Evolutionary conservation across 1,140 invertebrate species (phyloP).

Genomic region (Listronotus bonariensis): DNA sequence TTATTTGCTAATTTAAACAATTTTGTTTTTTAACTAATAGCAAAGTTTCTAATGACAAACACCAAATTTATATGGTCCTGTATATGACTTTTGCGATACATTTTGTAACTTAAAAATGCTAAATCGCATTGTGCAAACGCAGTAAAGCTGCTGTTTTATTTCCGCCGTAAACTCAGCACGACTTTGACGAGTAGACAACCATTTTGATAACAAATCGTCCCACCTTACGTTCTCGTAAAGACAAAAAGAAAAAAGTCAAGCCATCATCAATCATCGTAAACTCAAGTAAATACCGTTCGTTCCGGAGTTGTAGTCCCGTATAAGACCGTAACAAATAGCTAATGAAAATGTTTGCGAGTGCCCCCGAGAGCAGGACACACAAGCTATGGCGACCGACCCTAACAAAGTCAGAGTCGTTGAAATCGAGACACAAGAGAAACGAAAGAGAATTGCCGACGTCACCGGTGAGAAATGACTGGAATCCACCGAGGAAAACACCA

Average conservation of each 20-base stretch:
- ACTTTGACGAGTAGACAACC: slow-evolving; percentile 31
- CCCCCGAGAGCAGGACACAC: slow-evolving; percentile 32
- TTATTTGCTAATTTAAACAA: no score
- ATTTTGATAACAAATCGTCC: slow-evolving; percentile 35
- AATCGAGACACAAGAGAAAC: slow-evolving; percentile 47
- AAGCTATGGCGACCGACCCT: slow-evolving; percentile 26
- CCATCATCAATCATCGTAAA: slow-evolving; percentile 38
- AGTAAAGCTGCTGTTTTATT: slow-evolving; percentile 21
- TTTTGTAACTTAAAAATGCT: no score
- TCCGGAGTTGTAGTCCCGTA: slow-evolving; percentile 33
- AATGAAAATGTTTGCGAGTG: slow-evolving; percentile 52
- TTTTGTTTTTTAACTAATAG: no score
- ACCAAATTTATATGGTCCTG: no score
- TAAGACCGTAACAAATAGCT: slow-evolving; percentile 52
- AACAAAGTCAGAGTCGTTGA: slow-evolving; percentile 51
- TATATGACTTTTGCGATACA: no score
- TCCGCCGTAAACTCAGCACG: slow-evolving; percentile 17
- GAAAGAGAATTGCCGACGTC: slow-evolving; percentile 49
- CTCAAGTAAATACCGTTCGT: slow-evolving; percentile 36
- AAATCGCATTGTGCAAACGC: not conserved
- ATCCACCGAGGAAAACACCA: slow-evolving; percentile 45
- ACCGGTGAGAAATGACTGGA: slow-evolving; percentile 50
- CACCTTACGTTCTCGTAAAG: slow-evolving; percentile 33
- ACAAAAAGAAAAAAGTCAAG: slow-evolving; percentile 29
- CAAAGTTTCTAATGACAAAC: no score